Evolutionary conservation across 1,140 invertebrate genomes (phyloP), one percentile per base, ranked within the genome.

Genomic region (Temnothorax nylanderi): DNA sequence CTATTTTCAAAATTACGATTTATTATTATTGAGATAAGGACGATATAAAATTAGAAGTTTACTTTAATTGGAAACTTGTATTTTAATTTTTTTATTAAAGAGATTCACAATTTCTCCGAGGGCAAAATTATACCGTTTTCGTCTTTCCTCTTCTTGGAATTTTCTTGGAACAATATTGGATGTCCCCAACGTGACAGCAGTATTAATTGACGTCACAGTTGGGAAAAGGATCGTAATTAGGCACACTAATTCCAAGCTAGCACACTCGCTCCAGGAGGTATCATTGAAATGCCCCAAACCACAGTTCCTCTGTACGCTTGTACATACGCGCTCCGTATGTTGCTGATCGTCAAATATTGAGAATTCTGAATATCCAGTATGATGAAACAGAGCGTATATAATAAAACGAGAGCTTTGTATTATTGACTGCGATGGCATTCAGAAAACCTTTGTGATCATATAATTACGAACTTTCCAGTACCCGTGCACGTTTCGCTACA

Each of bases 391-490:
- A 18, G 13, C 18, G 6, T 71, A 72, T 82, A 72, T 82, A 82
- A 74, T 84, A 41, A 49, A 84, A 62, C 54, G 16, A 16, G 26
- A 75, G 80, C 80, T 51, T 75, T 47, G 65, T 74, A 74, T 74
- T 47, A 49, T 62, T 26, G 32, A 82, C 18, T 72, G 11, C 37
- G 26, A 84, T 37, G 34, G 32, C 2, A 74, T 16, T 60, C 67
- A 26, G 54, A 72, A 84, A 84, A 84, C 54, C 69, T 84, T 84
- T 84, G 69, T 82, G 56, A 84, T 74, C 54, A 62, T 74, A 82
- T 74, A 82, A 72, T 32, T 74, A 41, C 16, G 49, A 71, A 54
- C 41, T 62, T 60, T 75, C 51, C 32, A 32, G 37, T 84, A 62
- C 7, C 1, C 11, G 11, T 7, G n/a, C 32, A 21, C 21, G 37